Evolutionary conservation across 2,113 vertebrate species (phyloP).

Genomic region (Sylvia atricapilla): DNA sequence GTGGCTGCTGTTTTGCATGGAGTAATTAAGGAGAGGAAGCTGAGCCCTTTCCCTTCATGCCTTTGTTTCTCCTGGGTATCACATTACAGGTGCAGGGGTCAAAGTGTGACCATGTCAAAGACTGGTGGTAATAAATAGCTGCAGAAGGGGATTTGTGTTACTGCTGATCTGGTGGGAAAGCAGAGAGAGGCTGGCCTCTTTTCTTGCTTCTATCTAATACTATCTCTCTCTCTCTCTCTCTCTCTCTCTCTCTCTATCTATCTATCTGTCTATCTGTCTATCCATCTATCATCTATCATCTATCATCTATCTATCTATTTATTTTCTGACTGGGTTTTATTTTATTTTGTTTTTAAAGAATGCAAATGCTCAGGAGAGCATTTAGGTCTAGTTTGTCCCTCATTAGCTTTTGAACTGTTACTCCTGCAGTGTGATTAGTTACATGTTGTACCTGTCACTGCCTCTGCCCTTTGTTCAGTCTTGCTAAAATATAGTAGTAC

Average conservation of each 20-base stretch:
- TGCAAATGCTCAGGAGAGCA: not conserved
- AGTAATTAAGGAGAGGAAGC: conserved; percentile 55
- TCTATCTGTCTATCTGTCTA: not conserved
- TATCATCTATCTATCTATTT: not conserved
- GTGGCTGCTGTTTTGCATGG: conserved; percentile 10
- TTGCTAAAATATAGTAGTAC: conserved; percentile 5
- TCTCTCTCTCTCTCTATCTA: not conserved
- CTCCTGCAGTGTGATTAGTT: not conserved
- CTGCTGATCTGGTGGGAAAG: not conserved
- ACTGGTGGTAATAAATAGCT: conserved; percentile 43
- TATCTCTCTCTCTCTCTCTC: not conserved
- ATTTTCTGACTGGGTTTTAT: not conserved
- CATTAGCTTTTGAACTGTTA: conserved; percentile 60
- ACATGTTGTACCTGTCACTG: conserved; percentile 33
- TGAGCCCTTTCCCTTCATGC: conserved; percentile 47
- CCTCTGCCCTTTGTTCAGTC: conserved; percentile 27
- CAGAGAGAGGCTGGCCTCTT: not conserved
- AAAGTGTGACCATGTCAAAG: not conserved
- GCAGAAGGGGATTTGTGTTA: not conserved
- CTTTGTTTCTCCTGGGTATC: conserved; percentile 44
- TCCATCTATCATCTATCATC: not conserved
- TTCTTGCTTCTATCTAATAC: too few species aligned
- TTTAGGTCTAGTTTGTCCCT: conserved; percentile 48
- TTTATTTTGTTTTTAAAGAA: not conserved
- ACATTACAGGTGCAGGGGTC: conserved; percentile 44